Base-by-base conservation (phyloP, 2,797 vertebrate species). In the Coregonus sp. region DNA sequence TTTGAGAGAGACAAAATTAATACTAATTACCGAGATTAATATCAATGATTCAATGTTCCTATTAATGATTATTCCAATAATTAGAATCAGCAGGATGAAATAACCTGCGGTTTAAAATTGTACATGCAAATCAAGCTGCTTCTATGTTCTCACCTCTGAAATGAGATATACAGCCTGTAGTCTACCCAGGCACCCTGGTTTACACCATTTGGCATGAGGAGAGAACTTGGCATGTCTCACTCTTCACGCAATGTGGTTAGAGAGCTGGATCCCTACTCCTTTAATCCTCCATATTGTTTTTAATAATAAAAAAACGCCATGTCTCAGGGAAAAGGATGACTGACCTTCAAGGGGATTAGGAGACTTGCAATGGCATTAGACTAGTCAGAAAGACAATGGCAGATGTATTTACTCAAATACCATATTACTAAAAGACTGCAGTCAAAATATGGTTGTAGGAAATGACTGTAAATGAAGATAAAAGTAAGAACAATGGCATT, bases 1-100 rank as follows among this genome's bases (percentile, higher is more conserved):
- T 89, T 84, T 70, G 81, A 70, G 73, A 84, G 73, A 86, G 80
- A 81, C 82, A 77, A 82, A 91, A 92, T 91, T 86, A 90, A 89
- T 90, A 90, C 87, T 92, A 93, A 93, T 93, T 81, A 85, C 80
- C 80, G 78, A 80, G 86, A 91, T 92, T 90, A 91, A 92, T 92
- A 93, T 89, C 84, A 80, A 92, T 92, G 90, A 94, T 92, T 88
- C 88, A 91, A 89, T 76, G 76, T 79, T 90, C 82, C 86, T 90
- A 90, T 90, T 90, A 90, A 90, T 88, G 86, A 90, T 89, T 88
- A 89, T 87, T 87, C 82, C 75, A 82, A 78, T 92, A 92, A 94
- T 93, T 91, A 90, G 85, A 86, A 89, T 88, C 84, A 89, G 82
- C 84, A 74, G 86, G 86, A 90, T 33, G 84, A 88, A 90, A 87